Base-by-base conservation (phyloP, 2,888 invertebrate genomes). In the Stramonita haemastoma region DNA sequence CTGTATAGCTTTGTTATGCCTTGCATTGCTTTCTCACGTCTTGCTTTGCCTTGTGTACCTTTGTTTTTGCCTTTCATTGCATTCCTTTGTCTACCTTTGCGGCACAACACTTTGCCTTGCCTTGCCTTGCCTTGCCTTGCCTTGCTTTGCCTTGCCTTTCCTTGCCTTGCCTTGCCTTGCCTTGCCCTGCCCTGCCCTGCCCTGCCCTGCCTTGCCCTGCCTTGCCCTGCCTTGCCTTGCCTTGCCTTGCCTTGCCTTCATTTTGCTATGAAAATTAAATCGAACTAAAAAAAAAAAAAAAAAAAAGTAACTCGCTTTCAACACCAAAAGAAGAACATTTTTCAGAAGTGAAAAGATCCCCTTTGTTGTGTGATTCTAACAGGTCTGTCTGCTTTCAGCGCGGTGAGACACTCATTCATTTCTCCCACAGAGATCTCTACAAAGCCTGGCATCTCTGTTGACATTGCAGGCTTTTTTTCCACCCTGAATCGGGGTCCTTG, bases 211-310 rank as follows among this genome's bases (percentile, higher is more conserved):
- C 56, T 85, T 79, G 57, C 56, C 57, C 81, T 87, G 87, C 81
- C 81, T 87, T 77, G 86, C 89, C 87, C 56, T 77, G 86, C 66
- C 87, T 87, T 56, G 77, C 87, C 87, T 87, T 77, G 60, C 57
- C 87, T 79, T 87, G 81, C 87, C 86, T 87, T 46, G 87, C 66
- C 89, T 79, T 5, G 87, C 66, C 89, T 89, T n/a, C 81, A 8
- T 87, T 87, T 73, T 73, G 73, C 73, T 4, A 2, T n/a, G 73
- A 17, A 17, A 22, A 5, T 46, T 2, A 8, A 46, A 46, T 46
- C 46, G 46, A 46, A 46, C 46, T 8, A 46, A 8, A 46, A 46
- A 46, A 8, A n/a, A n/a, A n/a, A n/a, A n/a, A n/a, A n/a, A n/a
- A n/a, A 46, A 8, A 46, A 46, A 46, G 46, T 46, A 46, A 8